Evolutionary conservation across 2,888 invertebrate species (phyloP).

Genomic region (Sclerodermus sp.): DNA sequence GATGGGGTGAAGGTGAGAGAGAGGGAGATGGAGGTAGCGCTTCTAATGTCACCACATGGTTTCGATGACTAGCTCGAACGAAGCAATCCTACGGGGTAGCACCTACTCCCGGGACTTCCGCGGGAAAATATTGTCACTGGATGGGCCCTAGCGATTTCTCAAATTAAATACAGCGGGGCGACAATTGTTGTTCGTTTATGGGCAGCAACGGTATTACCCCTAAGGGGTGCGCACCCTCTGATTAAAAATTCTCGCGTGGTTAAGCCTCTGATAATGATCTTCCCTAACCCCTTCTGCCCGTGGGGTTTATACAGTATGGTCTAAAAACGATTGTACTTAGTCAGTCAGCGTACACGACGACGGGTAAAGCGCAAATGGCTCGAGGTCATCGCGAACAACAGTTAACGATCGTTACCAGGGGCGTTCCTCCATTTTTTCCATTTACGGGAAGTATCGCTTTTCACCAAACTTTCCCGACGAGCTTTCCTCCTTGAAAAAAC

Average conservation of each 20-base stretch:
- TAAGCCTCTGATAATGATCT: slow-evolving; percentile 59
- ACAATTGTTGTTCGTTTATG: slow-evolving; percentile 48
- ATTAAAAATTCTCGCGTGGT: slow-evolving; percentile 60
- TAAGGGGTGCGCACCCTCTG: slow-evolving; percentile 57
- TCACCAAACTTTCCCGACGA: too few species aligned
- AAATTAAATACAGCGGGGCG: slow-evolving; percentile 34
- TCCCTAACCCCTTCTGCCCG: slow-evolving; percentile 51
- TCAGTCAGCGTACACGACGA: slow-evolving; percentile 44
- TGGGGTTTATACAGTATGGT: slow-evolving; percentile 47
- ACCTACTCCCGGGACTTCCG: slow-evolving; percentile 34
- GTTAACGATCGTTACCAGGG: slow-evolving; percentile 43
- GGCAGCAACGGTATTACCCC: slow-evolving; percentile 48
- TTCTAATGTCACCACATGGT: slow-evolving; percentile 39
- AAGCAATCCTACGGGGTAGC: slow-evolving; percentile 39
- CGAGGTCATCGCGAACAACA: slow-evolving; percentile 47
- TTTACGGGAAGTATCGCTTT: too few species aligned
- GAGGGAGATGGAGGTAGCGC: slow-evolving; percentile 21
- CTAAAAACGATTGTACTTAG: slow-evolving; percentile 53
- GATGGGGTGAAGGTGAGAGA: too few species aligned
- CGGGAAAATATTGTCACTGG: slow-evolving; percentile 39
- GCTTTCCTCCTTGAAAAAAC: too few species aligned
- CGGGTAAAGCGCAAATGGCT: slow-evolving; percentile 47
- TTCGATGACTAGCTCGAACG: slow-evolving; percentile 43
- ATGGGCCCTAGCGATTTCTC: slow-evolving; percentile 15
- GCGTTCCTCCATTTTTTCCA: slow-evolving; percentile 8